Evolutionary conservation across 2,113 vertebrate species (phyloP).

Genomic region (Ptilorrhoa leucosticta): DNA sequence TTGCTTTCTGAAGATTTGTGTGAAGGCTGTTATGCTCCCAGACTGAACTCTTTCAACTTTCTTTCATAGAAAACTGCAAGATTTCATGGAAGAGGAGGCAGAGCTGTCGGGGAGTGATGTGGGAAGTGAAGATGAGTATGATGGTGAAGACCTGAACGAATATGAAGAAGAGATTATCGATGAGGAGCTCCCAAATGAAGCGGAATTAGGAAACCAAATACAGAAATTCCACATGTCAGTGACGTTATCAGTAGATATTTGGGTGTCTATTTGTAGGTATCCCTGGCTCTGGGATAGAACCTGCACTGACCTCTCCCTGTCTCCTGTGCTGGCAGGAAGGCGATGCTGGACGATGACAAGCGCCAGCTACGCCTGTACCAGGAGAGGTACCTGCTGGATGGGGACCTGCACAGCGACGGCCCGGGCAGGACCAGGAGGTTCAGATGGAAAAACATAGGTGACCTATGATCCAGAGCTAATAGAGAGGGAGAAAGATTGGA

Average conservation of each 20-base stretch:
- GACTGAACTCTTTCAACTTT: neutral
- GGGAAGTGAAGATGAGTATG: constrained; percentile 89
- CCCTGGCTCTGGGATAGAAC: rapidly evolving
- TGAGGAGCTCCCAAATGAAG: constrained; percentile 89
- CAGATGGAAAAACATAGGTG: constrained; percentile 94
- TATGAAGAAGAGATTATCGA: constrained; percentile 92
- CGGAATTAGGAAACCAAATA: constrained; percentile 87
- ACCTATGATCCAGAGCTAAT: neutral
- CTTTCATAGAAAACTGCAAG: constrained; percentile 75
- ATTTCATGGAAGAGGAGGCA: constrained; percentile 93
- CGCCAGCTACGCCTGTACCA: constrained; percentile 88
- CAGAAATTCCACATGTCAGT: constrained; percentile 97
- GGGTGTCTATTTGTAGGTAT: no score
- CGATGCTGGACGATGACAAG: constrained; percentile 92
- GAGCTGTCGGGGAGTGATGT: constrained; percentile 93
- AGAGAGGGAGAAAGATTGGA: neutral
- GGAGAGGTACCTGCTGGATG: constrained; percentile 89
- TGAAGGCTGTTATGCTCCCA: neutral
- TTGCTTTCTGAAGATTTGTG: neutral
- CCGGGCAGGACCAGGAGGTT: constrained; percentile 90
- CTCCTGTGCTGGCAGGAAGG: constrained; percentile 78
- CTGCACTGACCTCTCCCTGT: neutral
- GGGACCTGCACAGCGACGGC: constrained; percentile 92
- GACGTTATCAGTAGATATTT: neutral
- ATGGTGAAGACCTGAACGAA: constrained; percentile 77